Evolutionary conservation across 2,888 invertebrate genomes (phyloP), one percentile per base, ranked within the genome.

Genomic region (Eugnorisma glareosa): DNA sequence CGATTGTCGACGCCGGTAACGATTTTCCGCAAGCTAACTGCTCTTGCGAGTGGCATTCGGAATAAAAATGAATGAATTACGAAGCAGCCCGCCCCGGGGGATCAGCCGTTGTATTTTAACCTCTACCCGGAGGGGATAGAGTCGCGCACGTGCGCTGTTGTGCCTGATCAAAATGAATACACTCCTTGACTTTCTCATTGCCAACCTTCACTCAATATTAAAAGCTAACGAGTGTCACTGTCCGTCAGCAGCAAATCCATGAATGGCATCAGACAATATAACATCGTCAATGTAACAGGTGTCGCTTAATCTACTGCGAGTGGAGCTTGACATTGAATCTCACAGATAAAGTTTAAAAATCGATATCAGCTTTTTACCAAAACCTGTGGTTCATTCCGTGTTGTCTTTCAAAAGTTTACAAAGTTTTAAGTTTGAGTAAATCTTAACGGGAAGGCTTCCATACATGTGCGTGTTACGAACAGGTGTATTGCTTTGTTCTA

Each of bases 111-210:
- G 93, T 93, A 93, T 93, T 94, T 93, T 94, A 95, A 94, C 93
- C 95, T 94, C 91, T 95, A 93, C 88, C 85, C 90, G 83, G 84
- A 90, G 88, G 92, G 89, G 83, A 94, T 93, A 94, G 88, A 91
- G 93, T 90, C 92, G 93, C 92, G 93, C 95, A 96, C 95, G 95
- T 96, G 95, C 93, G 93, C 93, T 91, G 90, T 92, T 93, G 89
- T 92, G 91, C 89, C 87, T 89, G 81, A 91, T 88, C 87, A 87
- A 90, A 93, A 93, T 89, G 91, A 92, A 92, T 91, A 91, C 86
- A 89, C 85, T 90, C 71, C 84, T 88, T 84, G 89, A 89, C 88
- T 90, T 90, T 91, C 88, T 92, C 87, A 88, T 91, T 90, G 85
- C 84, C 71, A 81, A 89, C 84, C 86, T 89, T 90, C 85, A 89